Evolutionary conservation across 2,113 vertebrate species (phyloP).

Genomic region (Rostratula benghalensis): DNA sequence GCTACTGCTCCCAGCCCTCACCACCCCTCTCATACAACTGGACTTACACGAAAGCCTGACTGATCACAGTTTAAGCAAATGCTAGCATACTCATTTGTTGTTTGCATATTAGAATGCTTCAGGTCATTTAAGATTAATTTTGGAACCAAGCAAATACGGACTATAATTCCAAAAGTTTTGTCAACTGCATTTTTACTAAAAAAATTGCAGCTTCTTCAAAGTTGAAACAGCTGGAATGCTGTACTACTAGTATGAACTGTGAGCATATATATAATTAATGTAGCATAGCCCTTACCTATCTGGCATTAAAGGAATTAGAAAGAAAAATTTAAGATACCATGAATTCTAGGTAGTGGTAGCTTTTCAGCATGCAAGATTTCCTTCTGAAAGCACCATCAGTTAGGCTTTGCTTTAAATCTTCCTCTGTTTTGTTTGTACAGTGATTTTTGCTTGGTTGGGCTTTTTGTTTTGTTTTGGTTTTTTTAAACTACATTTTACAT

Average conservation of each 20-base stretch:
- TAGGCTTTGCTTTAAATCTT: slow-evolving; percentile 3
- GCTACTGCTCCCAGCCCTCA: neutral
- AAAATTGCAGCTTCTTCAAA: slow-evolving; percentile 14
- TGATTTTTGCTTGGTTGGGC: neutral
- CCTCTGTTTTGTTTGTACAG: neutral
- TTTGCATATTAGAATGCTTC: neutral
- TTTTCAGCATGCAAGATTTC: neutral
- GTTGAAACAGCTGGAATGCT: slow-evolving; percentile 26
- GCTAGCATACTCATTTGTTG: neutral
- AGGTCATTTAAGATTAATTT: neutral
- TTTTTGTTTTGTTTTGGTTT: neutral
- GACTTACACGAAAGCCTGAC: neutral
- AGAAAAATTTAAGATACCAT: neutral
- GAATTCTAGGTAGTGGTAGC: neutral
- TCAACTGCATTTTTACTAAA: neutral
- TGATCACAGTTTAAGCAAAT: neutral
- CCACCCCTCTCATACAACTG: neutral
- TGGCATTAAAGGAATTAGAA: neutral
- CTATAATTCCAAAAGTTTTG: neutral
- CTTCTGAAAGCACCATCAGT: neutral
- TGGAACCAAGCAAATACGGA: neutral
- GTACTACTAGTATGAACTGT: neutral
- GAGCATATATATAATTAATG: neutral
- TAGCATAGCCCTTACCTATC: neutral
- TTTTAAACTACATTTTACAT: neutral